Evolutionary conservation across 2,797 vertebrate genomes (phyloP).

Genomic region (Parambassis ranga): DNA sequence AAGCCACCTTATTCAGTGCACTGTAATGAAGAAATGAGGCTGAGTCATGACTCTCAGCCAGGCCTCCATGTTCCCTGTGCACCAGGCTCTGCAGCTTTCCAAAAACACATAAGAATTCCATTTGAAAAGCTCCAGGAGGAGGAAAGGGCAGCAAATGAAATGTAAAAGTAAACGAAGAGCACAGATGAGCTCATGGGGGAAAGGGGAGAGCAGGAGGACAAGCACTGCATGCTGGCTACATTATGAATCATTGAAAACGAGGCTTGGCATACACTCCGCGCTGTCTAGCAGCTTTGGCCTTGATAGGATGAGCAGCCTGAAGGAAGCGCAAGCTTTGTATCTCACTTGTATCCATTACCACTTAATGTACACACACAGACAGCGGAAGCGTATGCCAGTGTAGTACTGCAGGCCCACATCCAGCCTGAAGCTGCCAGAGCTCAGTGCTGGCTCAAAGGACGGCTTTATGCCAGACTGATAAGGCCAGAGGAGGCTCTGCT

Average conservation of each 20-base stretch:
- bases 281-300: constrained; percentile 47
- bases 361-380: constrained; percentile 20
- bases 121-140: neutral
- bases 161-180: neutral
- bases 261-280: constrained; percentile 22
- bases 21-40: neutral
- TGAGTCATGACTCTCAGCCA: neutral
- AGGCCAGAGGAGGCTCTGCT: constrained; percentile 6
- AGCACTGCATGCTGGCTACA: constrained; percentile 15
- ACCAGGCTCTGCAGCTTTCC: neutral
- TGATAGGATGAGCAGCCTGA: constrained; percentile 30
- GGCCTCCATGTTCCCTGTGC: neutral
- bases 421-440: constrained; percentile 19
- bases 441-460: constrained; percentile 14
- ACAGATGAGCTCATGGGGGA: neutral
- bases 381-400: constrained; percentile 16
- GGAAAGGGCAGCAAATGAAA: neutral
- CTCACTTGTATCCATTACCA: constrained; percentile 41
- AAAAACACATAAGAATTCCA: neutral
- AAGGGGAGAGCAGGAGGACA: constrained; percentile 11
- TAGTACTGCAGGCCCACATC: constrained; percentile 16
- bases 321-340: constrained; percentile 21
- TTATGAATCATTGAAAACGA: constrained; percentile 37
- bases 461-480: constrained; percentile 34
- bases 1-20: neutral